Base-by-base conservation (phyloP, 2,113 vertebrate species). In the Apteryx owenii region DNA sequence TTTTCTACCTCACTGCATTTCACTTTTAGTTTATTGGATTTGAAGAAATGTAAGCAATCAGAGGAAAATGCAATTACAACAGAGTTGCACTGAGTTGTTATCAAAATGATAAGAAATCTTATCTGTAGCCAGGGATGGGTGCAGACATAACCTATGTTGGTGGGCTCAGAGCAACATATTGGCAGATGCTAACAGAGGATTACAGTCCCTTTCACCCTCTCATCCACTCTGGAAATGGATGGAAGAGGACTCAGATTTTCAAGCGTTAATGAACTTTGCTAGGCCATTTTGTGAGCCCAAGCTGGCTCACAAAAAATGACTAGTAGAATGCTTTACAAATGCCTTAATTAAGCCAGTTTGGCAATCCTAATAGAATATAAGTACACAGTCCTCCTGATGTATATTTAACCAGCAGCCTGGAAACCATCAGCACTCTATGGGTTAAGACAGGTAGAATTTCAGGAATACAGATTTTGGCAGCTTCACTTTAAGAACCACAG, bases 11-110 rank as follows among this genome's bases (percentile, higher is more conserved):
- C 64, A 1, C 64, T 93, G 85, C 53, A 29, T 85, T 94, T 91
- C 81, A 83, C 60, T 96, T 93, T 66, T 85, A 89, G 84, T 83
- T 94, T 94, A 93, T 88, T 14, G 60, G 68, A 72, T 97, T 97
- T 91, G 89, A 97, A 95, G 87, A 95, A 95, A 94, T 83, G 65
- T 40, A 85, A 66, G 82, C 94, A 95, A 95, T 96, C 92, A 90
- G 71, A 93, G n/a, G 78, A 78, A 95, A 95, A 93, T 16, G 31
- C 93, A 95, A 85, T 96, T 93, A 88, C 58, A 81, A 78, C 19
- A 70, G 60, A 85, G 50, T 51, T 85, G 61, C 54, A 85, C 85
- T 62, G 46, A 72, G 69, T 71, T 93, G 90, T 79, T 92, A 92
- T 90, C 66, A 68, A 72, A 84, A 46, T 33, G 70, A 80, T 78